phyloP scores from a whole-genome alignment of 1,140 invertebrate genomes.

The Drosophila simulans region DNA sequence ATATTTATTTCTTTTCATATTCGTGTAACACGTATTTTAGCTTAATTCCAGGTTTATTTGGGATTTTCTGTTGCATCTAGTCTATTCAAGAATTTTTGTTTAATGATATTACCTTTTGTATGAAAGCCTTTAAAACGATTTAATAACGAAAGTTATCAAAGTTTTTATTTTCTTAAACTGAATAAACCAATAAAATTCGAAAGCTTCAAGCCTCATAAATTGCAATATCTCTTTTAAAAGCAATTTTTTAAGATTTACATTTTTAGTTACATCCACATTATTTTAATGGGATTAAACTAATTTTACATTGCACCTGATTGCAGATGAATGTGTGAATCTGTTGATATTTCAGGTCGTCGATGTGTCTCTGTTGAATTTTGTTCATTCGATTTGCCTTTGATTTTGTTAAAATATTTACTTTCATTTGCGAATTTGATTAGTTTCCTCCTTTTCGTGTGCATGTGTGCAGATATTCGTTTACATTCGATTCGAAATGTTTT shows the following conservation, averaged over 20 bases:
- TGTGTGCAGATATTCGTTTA: slow-evolving; percentile 38
- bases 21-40: slow-evolving; percentile 33
- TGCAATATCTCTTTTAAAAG: too few relatives aligned
- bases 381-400: slow-evolving; percentile 40
- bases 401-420: slow-evolving; percentile 65
- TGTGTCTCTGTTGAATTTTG: slow-evolving; percentile 19
- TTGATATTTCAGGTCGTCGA: neutral
- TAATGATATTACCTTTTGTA: neutral
- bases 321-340: slow-evolving; percentile 9
- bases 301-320: slow-evolving; percentile 24
- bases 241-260: too few relatives aligned
- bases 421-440: slow-evolving; percentile 57
- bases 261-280: neutral
- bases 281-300: slow-evolving; percentile 11
- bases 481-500: slow-evolving; percentile 32
- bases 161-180: too few relatives aligned
- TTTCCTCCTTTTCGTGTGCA: slow-evolving; percentile 21
- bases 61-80: neutral
- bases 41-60: neutral
- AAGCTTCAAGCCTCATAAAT: too few relatives aligned
- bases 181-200: too few relatives aligned
- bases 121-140: neutral
- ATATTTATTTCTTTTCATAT: slow-evolving; percentile 10
- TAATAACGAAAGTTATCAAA: neutral
- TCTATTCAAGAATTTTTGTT: neutral